Evolutionary conservation across 2,113 vertebrate genomes (phyloP).

Genomic region (Passer montanus): DNA sequence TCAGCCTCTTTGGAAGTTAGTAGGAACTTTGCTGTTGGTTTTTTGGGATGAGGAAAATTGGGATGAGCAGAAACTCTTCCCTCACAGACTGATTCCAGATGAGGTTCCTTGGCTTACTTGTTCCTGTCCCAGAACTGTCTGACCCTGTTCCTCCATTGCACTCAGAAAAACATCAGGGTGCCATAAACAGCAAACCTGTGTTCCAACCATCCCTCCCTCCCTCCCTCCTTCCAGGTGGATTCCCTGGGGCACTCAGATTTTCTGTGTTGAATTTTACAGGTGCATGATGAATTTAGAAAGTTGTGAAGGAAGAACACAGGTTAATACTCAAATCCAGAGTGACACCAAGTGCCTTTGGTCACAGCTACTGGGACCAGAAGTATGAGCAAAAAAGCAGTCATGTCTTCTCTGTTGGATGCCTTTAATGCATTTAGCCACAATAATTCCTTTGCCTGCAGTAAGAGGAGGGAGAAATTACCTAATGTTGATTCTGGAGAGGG

Average conservation of each 20-base stretch:
- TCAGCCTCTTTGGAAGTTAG: neutral
- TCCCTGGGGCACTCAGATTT: neutral
- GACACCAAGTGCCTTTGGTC: neutral
- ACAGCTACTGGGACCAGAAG: neutral
- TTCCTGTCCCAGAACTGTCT: neutral
- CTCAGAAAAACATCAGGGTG: neutral
- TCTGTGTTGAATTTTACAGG: neutral
- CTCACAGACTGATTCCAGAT: neutral
- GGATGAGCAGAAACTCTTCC: neutral
- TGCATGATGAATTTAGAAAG: neutral
- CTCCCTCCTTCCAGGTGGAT: neutral
- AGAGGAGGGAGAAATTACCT: neutral
- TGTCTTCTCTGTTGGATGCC: neutral
- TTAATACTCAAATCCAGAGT: neutral
- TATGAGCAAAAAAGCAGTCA: neutral
- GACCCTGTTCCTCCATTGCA: neutral
- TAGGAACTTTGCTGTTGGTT: neutral
- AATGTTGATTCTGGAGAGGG: neutral
- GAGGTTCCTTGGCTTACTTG: neutral
- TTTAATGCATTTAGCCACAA: neutral
- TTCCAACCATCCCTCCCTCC: neutral
- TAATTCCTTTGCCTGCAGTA: neutral
- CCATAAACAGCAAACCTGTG: neutral
- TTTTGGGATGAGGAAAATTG: neutral
- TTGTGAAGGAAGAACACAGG: neutral